Conservation (phyloP, 2,113 vertebrate species). For the Eclectus roratus region DNA sequence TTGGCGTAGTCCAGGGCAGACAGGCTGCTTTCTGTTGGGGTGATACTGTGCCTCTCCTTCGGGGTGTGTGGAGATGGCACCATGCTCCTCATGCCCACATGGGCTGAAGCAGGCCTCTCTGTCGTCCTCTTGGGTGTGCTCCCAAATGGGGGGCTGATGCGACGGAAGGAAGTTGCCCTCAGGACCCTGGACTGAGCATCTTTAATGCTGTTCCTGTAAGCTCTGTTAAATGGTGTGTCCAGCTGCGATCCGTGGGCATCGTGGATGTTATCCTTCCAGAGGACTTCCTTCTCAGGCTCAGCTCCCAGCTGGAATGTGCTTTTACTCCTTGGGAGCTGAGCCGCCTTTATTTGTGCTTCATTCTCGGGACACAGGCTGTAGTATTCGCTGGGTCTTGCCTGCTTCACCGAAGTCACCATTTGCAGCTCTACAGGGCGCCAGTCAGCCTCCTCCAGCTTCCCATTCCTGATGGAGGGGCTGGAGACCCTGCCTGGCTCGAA, state of each 20-base stretch:
- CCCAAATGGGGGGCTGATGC: slow-evolving; percentile 64
- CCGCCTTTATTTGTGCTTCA: slow-evolving; percentile 45
- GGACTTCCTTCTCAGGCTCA: slow-evolving; percentile 65
- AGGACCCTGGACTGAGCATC: slow-evolving; percentile 88
- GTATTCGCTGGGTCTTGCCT: slow-evolving; percentile 3
- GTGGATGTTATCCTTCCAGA: slow-evolving; percentile 66
- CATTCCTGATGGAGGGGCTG: slow-evolving; percentile 33
- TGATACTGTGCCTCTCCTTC: slow-evolving; percentile 84
- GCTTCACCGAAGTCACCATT: not conserved
- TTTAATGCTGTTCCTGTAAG: slow-evolving; percentile 89
- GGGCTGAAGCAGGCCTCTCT: slow-evolving; percentile 77
- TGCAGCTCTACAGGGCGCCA: slow-evolving; percentile 28
- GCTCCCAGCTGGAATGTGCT: slow-evolving; percentile 83
- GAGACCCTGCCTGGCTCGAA: not conserved
- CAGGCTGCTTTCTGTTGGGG: slow-evolving; percentile 66
- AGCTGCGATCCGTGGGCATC: slow-evolving; percentile 58
- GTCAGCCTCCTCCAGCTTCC: slow-evolving; percentile 34
- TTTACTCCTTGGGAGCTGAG: slow-evolving; percentile 80
- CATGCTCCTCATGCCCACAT: slow-evolving; percentile 54
- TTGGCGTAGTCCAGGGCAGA: slow-evolving; percentile 17
- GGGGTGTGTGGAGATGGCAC: slow-evolving; percentile 80
- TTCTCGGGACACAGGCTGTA: slow-evolving; percentile 24
- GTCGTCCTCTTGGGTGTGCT: slow-evolving; percentile 50
- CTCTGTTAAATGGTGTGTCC: slow-evolving; percentile 78
- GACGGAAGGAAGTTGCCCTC: slow-evolving; percentile 87